Conservation (phyloP, 2,888 invertebrate species). For the Xestobium rufovillosum region DNA sequence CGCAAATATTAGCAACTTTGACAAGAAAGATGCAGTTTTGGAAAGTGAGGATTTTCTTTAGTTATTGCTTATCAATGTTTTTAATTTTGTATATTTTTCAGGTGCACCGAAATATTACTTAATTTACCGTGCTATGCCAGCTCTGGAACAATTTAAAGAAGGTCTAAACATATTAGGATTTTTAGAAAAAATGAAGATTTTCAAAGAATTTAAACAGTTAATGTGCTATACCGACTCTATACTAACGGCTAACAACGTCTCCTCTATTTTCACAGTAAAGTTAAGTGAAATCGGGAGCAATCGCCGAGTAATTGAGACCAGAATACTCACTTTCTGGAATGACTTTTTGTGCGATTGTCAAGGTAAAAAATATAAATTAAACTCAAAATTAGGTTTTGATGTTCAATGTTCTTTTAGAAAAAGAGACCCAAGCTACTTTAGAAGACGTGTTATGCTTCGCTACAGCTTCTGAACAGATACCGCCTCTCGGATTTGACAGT, state of each 20-base stretch:
- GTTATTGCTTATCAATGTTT: conserved; percentile 9
- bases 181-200: conserved; percentile 13
- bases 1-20: conserved; percentile 12
- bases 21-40: conserved; percentile 14
- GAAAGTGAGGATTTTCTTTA: conserved; percentile 9
- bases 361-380: conserved; percentile 8
- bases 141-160: conserved; percentile 14
- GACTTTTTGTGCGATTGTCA: conserved; percentile 11
- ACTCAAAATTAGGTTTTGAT: conserved; percentile 4
- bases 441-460: conserved; percentile 5
- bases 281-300: conserved; percentile 14
- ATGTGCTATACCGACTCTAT: conserved; percentile 11
- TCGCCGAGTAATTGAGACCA: conserved; percentile 11
- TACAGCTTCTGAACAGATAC: conserved; percentile 4
- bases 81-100: too few species aligned
- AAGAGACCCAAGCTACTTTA: conserved; percentile 6
- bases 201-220: conserved; percentile 15
- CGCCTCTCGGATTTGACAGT: conserved; percentile 2
- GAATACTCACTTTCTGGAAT: conserved; percentile 14
- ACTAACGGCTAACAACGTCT: conserved; percentile 12
- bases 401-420: conserved; percentile 6
- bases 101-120: conserved; percentile 14
- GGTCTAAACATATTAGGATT: conserved; percentile 13
- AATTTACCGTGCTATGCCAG: conserved; percentile 12
- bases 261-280: conserved; percentile 10